phyloP scores from a whole-genome alignment of 2,113 vertebrate genomes.

The Lonchura striata region DNA sequence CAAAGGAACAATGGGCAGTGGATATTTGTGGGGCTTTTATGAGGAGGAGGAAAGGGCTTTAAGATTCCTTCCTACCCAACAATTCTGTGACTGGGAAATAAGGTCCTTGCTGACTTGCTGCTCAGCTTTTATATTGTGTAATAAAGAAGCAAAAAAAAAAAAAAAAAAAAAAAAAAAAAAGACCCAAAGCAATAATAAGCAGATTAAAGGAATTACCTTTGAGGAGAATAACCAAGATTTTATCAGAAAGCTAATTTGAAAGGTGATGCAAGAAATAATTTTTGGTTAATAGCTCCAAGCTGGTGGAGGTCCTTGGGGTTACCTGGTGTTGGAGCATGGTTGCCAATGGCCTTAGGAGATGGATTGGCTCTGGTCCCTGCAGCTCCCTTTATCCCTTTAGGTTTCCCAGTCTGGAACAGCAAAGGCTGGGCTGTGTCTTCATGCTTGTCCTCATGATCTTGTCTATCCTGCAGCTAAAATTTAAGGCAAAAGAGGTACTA shows the following conservation, averaged over 20 bases:
- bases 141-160: not conserved
- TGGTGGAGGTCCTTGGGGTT: not conserved
- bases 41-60: not conserved
- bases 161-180: not conserved
- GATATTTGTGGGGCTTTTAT: not conserved
- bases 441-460: not conserved
- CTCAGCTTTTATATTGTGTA: conserved; percentile 1
- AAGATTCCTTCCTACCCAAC: not conserved
- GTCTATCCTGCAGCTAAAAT: not conserved
- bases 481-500: not conserved
- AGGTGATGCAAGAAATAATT: conserved; percentile 31
- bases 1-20: not conserved
- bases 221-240: conserved; percentile 2
- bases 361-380: not conserved
- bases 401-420: not conserved
- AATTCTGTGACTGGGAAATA: not conserved
- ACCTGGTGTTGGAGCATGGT: not conserved
- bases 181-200: not conserved
- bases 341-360: not conserved
- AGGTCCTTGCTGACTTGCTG: conserved; percentile 20
- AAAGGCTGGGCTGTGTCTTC: not conserved
- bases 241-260: conserved; percentile 51
- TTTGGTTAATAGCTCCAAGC: conserved; percentile 21
- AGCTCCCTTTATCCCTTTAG: not conserved
- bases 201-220: conserved; percentile 50